Evolutionary conservation across 2,888 invertebrate species (phyloP).

Genomic region (Drepanosiphum platanoidis): DNA sequence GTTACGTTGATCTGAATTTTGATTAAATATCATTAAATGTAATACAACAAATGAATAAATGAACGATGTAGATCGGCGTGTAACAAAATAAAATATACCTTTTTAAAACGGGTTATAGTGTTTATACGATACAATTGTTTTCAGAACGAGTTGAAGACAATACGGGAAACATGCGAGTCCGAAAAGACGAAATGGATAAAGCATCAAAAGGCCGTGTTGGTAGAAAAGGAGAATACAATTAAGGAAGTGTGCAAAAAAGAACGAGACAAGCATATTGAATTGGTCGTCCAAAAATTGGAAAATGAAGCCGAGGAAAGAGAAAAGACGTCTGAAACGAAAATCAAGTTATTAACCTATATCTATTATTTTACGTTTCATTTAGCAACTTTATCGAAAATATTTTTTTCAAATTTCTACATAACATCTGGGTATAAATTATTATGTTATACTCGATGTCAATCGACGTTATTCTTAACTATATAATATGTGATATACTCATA

Average conservation of each 20-base stretch:
- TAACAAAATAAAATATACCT: background rate
- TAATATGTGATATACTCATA: too few species aligned
- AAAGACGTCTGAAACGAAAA: slow-evolving; percentile 72
- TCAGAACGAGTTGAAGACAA: slow-evolving; percentile 70
- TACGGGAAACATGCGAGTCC: slow-evolving; percentile 73
- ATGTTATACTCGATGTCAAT: too few species aligned
- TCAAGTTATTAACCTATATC: slow-evolving; percentile 66
- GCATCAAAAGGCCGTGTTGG: slow-evolving; percentile 73
- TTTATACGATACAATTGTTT: too few species aligned
- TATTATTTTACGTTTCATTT: too few species aligned
- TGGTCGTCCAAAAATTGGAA: slow-evolving; percentile 77
- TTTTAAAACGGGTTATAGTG: slow-evolving; percentile 69
- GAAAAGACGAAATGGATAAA: slow-evolving; percentile 76
- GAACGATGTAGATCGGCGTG: background rate
- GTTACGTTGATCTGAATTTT: background rate
- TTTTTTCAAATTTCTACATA: too few species aligned
- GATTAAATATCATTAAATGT: background rate
- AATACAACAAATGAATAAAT: background rate
- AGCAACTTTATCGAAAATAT: too few species aligned
- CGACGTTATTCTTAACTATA: too few species aligned
- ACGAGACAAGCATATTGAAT: slow-evolving; percentile 82
- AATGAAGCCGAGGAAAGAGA: slow-evolving; percentile 76
- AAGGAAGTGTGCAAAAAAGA: slow-evolving; percentile 77
- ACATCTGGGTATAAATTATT: too few species aligned
- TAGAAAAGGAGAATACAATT: slow-evolving; percentile 76